Conservation (phyloP, 2,797 vertebrate species). For the Sebastes steindachneri region DNA sequence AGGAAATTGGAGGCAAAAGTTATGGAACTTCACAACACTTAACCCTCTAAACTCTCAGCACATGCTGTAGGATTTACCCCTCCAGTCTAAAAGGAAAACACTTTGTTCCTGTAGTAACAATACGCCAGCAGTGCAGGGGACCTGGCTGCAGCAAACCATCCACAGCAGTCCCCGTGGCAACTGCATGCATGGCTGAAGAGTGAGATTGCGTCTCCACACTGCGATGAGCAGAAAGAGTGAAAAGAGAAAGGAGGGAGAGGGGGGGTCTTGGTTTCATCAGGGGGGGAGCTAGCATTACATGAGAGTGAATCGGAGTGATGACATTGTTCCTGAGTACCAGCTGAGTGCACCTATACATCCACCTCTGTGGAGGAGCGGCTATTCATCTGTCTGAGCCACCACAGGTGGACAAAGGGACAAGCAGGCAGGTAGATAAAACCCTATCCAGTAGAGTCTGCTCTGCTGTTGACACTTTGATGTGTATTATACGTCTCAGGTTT, state of each 20-base stretch:
- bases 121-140: conserved; percentile 52
- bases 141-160: conserved; percentile 26
- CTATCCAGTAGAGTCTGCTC: background rate
- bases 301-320: conserved; percentile 78
- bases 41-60: background rate
- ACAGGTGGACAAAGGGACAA: conserved; percentile 44
- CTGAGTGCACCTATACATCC: conserved; percentile 68
- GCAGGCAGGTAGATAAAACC: conserved; percentile 30
- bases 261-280: conserved; percentile 74
- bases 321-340: conserved; percentile 74
- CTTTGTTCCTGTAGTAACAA: conserved; percentile 10
- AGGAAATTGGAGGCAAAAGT: too few species aligned
- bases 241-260: conserved; percentile 59
- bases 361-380: conserved; percentile 37
- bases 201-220: conserved; percentile 66
- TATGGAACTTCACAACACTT: background rate
- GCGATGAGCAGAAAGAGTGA: conserved; percentile 70
- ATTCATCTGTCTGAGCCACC: conserved; percentile 54
- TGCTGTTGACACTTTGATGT: conserved; percentile 40
- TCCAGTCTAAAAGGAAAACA: conserved; percentile 6
- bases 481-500: conserved; percentile 48
- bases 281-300: conserved; percentile 77
- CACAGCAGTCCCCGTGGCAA: conserved; percentile 67
- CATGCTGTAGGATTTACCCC: background rate
- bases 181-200: conserved; percentile 71